Evolutionary conservation across 2,113 vertebrate genomes (phyloP), one percentile per base, ranked within the genome.

Genomic region (Australoheros scitulus): DNA sequence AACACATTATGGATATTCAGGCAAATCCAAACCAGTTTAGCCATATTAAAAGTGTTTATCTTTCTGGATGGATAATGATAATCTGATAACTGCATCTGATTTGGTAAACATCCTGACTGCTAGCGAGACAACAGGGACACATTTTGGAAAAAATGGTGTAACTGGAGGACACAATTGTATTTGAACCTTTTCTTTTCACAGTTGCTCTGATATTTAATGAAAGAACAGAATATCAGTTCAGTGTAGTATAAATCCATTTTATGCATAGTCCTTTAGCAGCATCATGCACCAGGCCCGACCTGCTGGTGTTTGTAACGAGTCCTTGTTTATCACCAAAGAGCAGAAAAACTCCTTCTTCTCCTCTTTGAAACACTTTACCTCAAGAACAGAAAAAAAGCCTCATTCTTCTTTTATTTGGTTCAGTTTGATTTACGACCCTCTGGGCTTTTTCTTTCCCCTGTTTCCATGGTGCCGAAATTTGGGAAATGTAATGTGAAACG

Each of bases 381-480:
- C 0, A 18, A 81, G 65, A 34, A 11, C 24, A 65, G 15, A 26
- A 50, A 6, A 38, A 74, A 75, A 50, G 36, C 24, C 20, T 10
- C 9, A 9, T 8, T 68, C 61, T 61, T 60, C n/a, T 80, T 61
- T 41, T 68, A 88, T 89, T 88, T 81, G 34, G 29, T 91, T 88
- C 18, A 11, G 38, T 90, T 79, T 93, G 91, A 93, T 91, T 89
- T 89, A 90, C 17, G 77, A 60, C 74, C 1, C 26, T 79, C 43
- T 7, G 0, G 8, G 57, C 74, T 65, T 60, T 65, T 17, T 83
- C 75, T 36, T 32, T n/a, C 61, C 36, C 76, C 11, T 50, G 88
- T 94, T 91, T 80, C 91, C 80, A 82, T 87, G 87, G 92, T 24
- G 83, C 79, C 77, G 47, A 68, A 65, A 68, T 81, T 82, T 81